Base-by-base conservation (phyloP, 1,140 invertebrate species). In the Pogonus chalceus region DNA sequence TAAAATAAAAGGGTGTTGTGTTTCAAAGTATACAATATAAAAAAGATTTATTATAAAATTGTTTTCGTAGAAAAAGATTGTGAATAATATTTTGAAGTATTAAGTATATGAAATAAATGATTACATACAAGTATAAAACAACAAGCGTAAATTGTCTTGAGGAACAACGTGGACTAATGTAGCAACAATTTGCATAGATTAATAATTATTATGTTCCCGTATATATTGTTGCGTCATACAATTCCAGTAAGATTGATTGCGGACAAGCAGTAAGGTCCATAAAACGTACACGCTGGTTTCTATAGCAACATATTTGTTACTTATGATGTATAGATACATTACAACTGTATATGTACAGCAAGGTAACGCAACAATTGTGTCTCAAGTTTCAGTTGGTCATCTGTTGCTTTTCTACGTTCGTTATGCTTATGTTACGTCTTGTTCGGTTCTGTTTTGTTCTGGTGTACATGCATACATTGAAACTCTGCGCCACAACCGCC, bases 221-320 rank as follows among this genome's bases (percentile, higher is more conserved):
- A 18, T 43, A 43, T 43, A 18, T 43, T 14, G 26, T 31, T 31
- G 14, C 26, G 14, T 31, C 26, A 31, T 31, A 31, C 14, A 31
- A 31, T 4, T 4, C 26, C 26, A 4, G 18, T 43, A 43, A 43
- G 37, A 43, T 43, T 43, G 37, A 43, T 43, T 12, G 18, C 18
- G 18, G 18, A 43, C 37, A 43, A 43, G 37, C 18, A 7, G 18
- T 18, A 43, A 9, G 26, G 4, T 31, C 26, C 26, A 31, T 31
- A 31, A 43, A 9, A 43, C 37, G 18, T 4, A 43, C 18, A 43
- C 18, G 37, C 9, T 7, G 18, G 37, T 43, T 43, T 43, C 37
- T 43, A 43, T 43, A 43, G 37, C 37, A 12, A 43, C 37, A 43
- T 9, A 43, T 43, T 43, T 43, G 37, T 43, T 43, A 43, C 37